Base-by-base conservation (phyloP, 2,888 invertebrate genomes). In the Parelbella ahira region DNA sequence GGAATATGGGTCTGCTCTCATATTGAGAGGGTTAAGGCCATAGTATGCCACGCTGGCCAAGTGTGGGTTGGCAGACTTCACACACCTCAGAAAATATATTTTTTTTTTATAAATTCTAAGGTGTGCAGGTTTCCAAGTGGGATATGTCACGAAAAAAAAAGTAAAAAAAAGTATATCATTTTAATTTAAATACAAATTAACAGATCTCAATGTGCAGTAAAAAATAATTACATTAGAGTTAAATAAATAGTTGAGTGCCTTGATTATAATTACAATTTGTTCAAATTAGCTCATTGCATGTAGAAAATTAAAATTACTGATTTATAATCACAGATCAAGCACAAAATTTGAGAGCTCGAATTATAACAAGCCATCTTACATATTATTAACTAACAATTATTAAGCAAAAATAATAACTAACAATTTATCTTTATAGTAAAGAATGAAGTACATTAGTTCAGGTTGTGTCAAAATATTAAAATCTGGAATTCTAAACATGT, bases 191-290 rank as follows among this genome's bases (percentile, higher is more conserved):
- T 82, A 86, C 72, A 79, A 77, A 80, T 79, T 84, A 83, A 86
- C 87, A 87, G 87, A 87, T 87, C 87, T 83, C 76, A 78, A 84
- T 87, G 84, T 78, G 75, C 73, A 74, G 68, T 76, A 73, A 79
- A 66, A 30, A 58, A 79, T 77, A 72, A 74, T 75, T 75, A 76
- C 60, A 77, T 73, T 77, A 72, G 71, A 72, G 76, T 70, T 80
- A 81, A 80, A 82, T 84, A 84, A 84, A 84, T 82, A 83, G 66
- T 68, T 68, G 64, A 77, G 82, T 82, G 83, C 79, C 77, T 77
- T 76, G 68, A 73, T 73, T 72, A 62, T 71, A 69, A 45, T 39
- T 44, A 64, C 63, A 70, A 71, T 78, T 42, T 81, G 74, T 80
- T 83, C 77, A 79, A 76, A 65, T 77, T 72, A 76, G 73, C 75